Evolutionary conservation across 2,888 invertebrate species (phyloP), one percentile per base, ranked within the genome.

Genomic region (Nomada fucata): DNA sequence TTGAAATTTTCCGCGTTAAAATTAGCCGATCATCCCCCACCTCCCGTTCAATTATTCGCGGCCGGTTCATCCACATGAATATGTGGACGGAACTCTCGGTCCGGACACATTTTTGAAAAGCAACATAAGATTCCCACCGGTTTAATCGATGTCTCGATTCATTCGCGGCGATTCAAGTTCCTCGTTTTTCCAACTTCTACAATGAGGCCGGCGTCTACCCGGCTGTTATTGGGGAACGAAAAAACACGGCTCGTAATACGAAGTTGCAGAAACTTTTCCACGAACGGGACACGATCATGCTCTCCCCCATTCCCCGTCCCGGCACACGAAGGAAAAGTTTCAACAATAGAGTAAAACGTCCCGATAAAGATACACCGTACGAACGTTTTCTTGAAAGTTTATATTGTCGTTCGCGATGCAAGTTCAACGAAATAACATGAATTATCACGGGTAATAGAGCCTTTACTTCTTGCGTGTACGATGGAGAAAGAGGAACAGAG

Each of bases 241-340:
- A 72, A 52, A 53, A 60, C 50, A 63, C 2, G 0, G 26, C 52
- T 18, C 10, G 44, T 59, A 64, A 73, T 69, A 55, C 61, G n/a
- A 55, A 78, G 57, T 68, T 72, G 47, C 50, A 13, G 29, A 50
- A 75, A 82, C 64, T 82, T 75, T 69, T 42, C 65, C 36, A 20
- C 36, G 65, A 44, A 26, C 52, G 52, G 42, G 23, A 29, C 42
- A 11, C 63, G 18, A 47, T 11, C 20, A 15, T 64, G 36, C 53
- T 15, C 69, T 53, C 26, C 20, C 13, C 10, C 20, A 3, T 47
- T 47, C 47, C 47, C 47, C 1, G 13, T 13, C 47, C 13, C 11
- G 44, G 20, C 11, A 36, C 23, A 20, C 29, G 52, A 13, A 23
- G 55, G 23, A 23, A 50, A 73, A 68, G 57, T 74, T 70, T 67